These are phyloP conservation scores for Nixonia krombeini DNA, from an alignment of 1,140 invertebrate species.

Conservation along the genomic window DNA sequence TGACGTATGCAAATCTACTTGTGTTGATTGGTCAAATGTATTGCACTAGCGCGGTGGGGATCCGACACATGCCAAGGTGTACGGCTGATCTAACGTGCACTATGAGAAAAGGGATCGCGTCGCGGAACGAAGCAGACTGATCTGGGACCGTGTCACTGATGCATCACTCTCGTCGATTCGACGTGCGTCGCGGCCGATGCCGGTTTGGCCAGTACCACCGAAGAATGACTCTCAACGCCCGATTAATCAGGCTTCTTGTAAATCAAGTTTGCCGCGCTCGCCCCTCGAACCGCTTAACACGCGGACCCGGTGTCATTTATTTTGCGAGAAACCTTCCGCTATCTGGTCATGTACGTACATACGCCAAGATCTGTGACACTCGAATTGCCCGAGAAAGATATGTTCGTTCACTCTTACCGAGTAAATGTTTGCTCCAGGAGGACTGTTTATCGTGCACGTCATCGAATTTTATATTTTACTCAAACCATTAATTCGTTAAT, in stretches of 20 bases:
- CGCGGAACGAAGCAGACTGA: not conserved
- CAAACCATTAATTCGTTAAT: too few relatives aligned
- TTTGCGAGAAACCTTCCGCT: constrained; percentile 31
- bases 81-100: constrained; percentile 10
- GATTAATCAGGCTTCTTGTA: constrained; percentile 20
- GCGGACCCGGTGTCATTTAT: constrained; percentile 14
- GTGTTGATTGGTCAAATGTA: constrained; percentile 15
- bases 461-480: too few relatives aligned
- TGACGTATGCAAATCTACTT: constrained; percentile 4
- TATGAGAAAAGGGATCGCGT: not conserved
- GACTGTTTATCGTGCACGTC: too few relatives aligned
- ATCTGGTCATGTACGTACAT: too few relatives aligned
- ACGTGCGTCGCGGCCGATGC: constrained; percentile 9
- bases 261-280: constrained; percentile 30
- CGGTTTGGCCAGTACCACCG: constrained; percentile 19
- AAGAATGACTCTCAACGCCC: constrained; percentile 8
- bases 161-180: not conserved
- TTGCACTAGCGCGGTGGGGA: constrained; percentile 12
- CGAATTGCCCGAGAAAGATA: too few relatives aligned
- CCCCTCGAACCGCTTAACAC: constrained; percentile 24
- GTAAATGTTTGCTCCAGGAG: too few relatives aligned
- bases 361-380: too few relatives aligned
- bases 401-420: too few relatives aligned
- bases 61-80: constrained; percentile 35
- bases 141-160: constrained; percentile 17